Evolutionary conservation across 2,113 vertebrate species (phyloP), one percentile per base, ranked within the genome.

Genomic region (Hydrochoerus hydrochaeris): DNA sequence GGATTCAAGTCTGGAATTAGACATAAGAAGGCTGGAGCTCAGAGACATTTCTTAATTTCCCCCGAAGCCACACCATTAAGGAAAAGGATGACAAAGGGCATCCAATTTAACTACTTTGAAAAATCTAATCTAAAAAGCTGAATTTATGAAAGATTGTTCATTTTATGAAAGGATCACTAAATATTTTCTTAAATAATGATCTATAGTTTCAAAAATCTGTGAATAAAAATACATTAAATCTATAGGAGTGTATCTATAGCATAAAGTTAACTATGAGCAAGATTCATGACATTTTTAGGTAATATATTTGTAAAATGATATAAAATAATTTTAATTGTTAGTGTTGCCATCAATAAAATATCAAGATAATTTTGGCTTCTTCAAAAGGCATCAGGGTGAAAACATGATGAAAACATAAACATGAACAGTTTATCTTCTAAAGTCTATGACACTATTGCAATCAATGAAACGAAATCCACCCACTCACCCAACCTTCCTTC

Each of bases 381-480:
- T 95, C 67, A 94, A 88, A 94, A 81, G 69, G 32, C 10, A 67
- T 28, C 49, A 92, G 77, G 77, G 49, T 52, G 11, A 52, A 52
- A 52, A 52, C 49, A 52, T 52, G 49, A 9, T 92, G 24, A 96
- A 85, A 95, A 95, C 49, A 69, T 52, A 91, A 91, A 88, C 16
- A 7, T 24, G 5, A 78, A 87, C 6, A 67, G 26, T 85, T 85
- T 84, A 82, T 24, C 46, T 92, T 96, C 63, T 78, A 95, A 94
- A 82, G 30, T 75, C 85, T 69, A 32, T 84, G 75, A 82, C 17
- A 78, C 8, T 54, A 57, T 85, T 94, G 92, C 12, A 92, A 94
- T 96, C 44, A 94, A 82, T 90, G 85, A 96, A 95, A 94, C 73
- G 12, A 80, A 96, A 96, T 94, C 69, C 8, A 63, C 71, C 75